phyloP scores from a whole-genome alignment of 64 coral and sea anemone genomes.

The Montipora foliosa region DNA sequence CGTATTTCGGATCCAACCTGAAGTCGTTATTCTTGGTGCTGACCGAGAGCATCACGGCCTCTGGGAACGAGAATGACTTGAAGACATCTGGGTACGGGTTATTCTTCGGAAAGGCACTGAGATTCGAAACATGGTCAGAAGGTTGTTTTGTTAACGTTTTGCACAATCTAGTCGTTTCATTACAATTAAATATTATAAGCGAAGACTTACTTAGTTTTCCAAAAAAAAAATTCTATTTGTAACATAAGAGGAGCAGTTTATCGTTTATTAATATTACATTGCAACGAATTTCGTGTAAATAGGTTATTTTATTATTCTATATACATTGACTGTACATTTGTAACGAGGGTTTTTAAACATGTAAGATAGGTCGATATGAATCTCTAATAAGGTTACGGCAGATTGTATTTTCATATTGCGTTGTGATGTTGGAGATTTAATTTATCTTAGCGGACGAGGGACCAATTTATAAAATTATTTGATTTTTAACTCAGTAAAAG shows the following conservation, averaged over 20 bases:
- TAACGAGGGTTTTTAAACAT: slow-evolving; percentile 20
- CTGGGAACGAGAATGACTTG: no score
- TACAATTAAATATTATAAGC: not conserved
- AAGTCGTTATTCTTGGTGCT: no score
- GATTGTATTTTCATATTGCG: slow-evolving; percentile 57
- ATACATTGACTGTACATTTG: slow-evolving; percentile 29
- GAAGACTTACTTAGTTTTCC: slow-evolving; percentile 15
- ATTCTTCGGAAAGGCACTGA: not conserved
- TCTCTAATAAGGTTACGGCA: not conserved
- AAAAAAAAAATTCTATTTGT: slow-evolving; percentile 35
- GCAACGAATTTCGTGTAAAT: slow-evolving; percentile 49
- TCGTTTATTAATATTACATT: slow-evolving; percentile 35
- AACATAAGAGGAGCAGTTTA: slow-evolving; percentile 66
- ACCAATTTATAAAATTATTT: slow-evolving; percentile 12
- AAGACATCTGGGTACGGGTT: no score
- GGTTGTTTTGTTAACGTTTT: not conserved
- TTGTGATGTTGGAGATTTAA: slow-evolving; percentile 32
- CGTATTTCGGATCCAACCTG: no score
- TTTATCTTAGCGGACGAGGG: slow-evolving; percentile 8
- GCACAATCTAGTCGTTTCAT: not conserved
- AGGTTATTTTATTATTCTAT: slow-evolving; percentile 52
- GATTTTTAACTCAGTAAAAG: slow-evolving; percentile 47
- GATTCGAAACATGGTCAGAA: no score
- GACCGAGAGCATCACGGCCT: no score
- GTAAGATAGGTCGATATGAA: slow-evolving; percentile 17